Percentiles rank a stretch among this genome's conserved stretches.
Conservation (phyloP, 2,113 vertebrate genomes). For the Proteles cristata region DNA sequence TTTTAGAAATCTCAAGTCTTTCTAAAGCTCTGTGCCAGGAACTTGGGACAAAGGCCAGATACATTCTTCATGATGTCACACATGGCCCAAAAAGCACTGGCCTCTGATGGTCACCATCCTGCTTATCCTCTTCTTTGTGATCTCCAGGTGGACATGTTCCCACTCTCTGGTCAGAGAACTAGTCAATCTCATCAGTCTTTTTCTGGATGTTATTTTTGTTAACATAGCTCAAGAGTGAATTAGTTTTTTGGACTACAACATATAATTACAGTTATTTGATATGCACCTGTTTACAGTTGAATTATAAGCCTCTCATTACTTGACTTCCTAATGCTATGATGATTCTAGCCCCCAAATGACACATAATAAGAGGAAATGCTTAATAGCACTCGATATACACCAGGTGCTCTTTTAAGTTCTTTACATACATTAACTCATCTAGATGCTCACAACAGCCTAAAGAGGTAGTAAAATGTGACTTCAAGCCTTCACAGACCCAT, state of each 20-base stretch:
- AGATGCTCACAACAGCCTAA: not conserved
- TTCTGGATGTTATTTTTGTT: conserved; percentile 23
- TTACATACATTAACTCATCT: not conserved
- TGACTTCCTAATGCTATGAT: not conserved
- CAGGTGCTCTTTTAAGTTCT: not conserved
- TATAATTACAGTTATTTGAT: conserved; percentile 27
- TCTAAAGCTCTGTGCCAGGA: not conserved
- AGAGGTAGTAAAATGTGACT: not conserved
- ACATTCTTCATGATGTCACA: not conserved
- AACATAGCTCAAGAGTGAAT: conserved; percentile 16
- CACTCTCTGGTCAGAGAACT: not conserved
- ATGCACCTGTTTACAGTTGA: conserved; percentile 32
- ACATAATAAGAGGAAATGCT: not conserved
- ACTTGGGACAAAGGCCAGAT: not conserved
- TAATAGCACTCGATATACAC: not conserved
- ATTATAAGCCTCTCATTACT: not conserved
- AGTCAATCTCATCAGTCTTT: not conserved
- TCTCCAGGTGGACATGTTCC: not conserved
- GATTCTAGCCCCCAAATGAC: not conserved
- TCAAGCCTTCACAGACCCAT: not conserved
- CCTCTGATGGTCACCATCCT: not conserved
- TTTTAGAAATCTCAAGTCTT: not conserved
- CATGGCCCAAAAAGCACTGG: rapidly evolving
- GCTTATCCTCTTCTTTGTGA: not conserved
- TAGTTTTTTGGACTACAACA: conserved; percentile 5